phyloP scores from a whole-genome alignment of 1,140 invertebrate genomes.

The Euura saliciscinereae region DNA sequence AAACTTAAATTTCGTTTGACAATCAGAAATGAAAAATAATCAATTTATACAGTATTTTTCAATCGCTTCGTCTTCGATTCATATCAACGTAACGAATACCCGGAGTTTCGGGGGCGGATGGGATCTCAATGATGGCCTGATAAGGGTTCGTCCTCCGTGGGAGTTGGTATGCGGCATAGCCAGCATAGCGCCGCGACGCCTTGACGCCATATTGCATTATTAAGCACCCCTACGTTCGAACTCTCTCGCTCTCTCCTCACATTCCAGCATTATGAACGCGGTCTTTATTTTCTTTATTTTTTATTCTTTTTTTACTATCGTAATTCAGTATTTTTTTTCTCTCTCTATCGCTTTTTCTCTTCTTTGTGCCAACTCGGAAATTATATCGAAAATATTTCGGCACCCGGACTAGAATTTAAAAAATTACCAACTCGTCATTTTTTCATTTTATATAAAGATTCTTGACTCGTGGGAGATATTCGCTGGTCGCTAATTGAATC shows the following conservation, averaged over 20 bases:
- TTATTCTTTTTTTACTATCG: not conserved
- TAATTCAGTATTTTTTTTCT: too few relatives aligned
- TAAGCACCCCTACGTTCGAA: slow-evolving; percentile 42
- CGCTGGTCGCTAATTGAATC: too few relatives aligned
- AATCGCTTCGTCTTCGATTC: not conserved
- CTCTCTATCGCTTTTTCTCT: too few relatives aligned
- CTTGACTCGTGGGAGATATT: too few relatives aligned
- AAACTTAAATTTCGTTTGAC: too few relatives aligned
- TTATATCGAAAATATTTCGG: too few relatives aligned
- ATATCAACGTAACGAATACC: not conserved
- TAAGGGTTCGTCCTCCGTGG: slow-evolving; percentile 30
- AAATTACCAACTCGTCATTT: too few relatives aligned
- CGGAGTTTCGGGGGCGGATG: too few relatives aligned
- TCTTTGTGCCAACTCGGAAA: too few relatives aligned
- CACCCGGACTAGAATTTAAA: too few relatives aligned
- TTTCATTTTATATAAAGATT: too few relatives aligned
- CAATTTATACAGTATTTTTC: not conserved
- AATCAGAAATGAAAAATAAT: not conserved
- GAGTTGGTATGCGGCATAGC: slow-evolving; percentile 55
- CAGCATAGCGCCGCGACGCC: slow-evolving; percentile 52
- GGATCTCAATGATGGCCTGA: too few relatives aligned
- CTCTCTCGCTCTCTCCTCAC: slow-evolving; percentile 33
- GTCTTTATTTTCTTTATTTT: slow-evolving; percentile 34
- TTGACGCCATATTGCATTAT: slow-evolving; percentile 58
- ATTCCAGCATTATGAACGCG: slow-evolving; percentile 57